Evolutionary conservation across 2,888 invertebrate genomes (phyloP).

Genomic region (Pogonocherus hispidulus): DNA sequence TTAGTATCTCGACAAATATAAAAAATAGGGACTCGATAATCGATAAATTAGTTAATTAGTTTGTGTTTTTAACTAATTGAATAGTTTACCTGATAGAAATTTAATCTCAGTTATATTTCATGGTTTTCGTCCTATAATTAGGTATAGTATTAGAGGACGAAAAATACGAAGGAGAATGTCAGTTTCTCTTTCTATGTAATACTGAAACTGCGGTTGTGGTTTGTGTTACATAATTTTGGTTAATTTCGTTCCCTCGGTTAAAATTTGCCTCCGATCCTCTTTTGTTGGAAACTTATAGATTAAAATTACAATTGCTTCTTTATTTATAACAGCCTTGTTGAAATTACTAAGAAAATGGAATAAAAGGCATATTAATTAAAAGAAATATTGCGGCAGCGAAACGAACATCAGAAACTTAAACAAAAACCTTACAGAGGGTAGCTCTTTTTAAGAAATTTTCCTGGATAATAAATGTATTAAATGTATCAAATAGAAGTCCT

Average conservation of each 20-base stretch:
- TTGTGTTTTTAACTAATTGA: too few relatives aligned
- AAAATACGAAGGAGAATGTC: too few relatives aligned
- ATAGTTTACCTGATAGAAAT: too few relatives aligned
- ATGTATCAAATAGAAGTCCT: background rate
- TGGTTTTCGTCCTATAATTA: too few relatives aligned
- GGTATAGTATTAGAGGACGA: too few relatives aligned
- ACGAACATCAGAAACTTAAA: conserved; percentile 6
- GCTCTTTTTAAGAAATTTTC: background rate
- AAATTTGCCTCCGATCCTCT: background rate
- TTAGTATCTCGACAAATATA: too few relatives aligned
- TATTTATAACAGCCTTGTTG: background rate
- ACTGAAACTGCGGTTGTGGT: background rate
- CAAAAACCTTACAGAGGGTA: background rate
- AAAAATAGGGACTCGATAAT: too few relatives aligned
- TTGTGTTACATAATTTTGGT: background rate
- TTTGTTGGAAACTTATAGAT: background rate
- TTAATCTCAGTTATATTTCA: too few relatives aligned
- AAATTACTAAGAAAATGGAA: background rate
- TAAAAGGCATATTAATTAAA: too few relatives aligned
- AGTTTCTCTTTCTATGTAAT: too few relatives aligned
- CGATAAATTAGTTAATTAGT: too few relatives aligned
- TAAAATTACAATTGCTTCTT: background rate
- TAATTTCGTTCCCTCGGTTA: background rate
- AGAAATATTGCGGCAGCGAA: background rate
- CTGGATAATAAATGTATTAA: background rate